Base-by-base conservation (phyloP, 2,113 vertebrate genomes). In the Lasiurus borealis region DNA sequence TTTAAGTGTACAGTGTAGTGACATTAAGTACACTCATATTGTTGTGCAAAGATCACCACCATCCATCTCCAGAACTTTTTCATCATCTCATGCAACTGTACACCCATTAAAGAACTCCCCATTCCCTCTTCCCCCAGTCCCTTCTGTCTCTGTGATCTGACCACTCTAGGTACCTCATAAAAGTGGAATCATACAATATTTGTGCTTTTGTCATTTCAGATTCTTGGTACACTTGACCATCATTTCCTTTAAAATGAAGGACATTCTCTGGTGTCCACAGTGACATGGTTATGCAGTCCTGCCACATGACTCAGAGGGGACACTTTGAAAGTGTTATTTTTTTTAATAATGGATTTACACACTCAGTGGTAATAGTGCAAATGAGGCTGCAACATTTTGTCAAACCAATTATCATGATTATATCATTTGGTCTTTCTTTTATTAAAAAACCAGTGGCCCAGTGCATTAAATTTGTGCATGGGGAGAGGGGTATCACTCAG, bases 201-300 rank as follows among this genome's bases (percentile, higher is more conserved):
- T 62, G 34, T 66, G 57, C 18, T 69, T 90, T 52, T 25, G 15
- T 64, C 77, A 40, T 57, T 66, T 23, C 10, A 21, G 8, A 48
- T 69, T 76, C 54, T 71, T 92, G 66, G 6, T 34, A 36, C 21
- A n/a, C 40, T 72, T 92, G 34, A 80, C 25, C 36, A 94, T 69
- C 21, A 69, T 81, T 93, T 92, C 31, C 62, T 96, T 95, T 52
- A 15, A 83, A 90, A 50, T 73, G 8, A 80, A 4, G 34, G 66
- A 13, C 10, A 57, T 62, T 86, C 27, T 27, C 73, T 40, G 9
- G 36, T 66, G 34, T 40, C 73, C 19, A 13, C 23, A 23, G 2
- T 59, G 40, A 84, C 34, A 27, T 40, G 18, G 16, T 72, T 73
- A 29, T 2, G 8, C 0, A 9, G 23, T 18, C 21, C 48, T 62